Conservation (phyloP, 1,140 invertebrate species). For the Reticulitermes speratus region DNA sequence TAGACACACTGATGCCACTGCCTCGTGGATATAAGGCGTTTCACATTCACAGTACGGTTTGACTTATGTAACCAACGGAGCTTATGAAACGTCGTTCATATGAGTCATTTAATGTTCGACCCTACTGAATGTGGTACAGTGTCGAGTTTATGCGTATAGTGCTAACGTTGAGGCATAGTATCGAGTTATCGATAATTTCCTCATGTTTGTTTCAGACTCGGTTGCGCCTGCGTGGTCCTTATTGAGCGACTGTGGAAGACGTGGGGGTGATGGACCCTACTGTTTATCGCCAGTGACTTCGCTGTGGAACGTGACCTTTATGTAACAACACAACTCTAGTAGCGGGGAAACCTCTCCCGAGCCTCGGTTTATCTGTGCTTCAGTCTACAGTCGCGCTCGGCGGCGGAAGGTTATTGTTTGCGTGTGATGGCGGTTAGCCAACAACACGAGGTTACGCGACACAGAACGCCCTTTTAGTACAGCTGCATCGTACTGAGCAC, state of each 20-base stretch:
- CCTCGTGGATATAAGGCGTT: not conserved
- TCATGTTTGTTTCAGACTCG: not conserved
- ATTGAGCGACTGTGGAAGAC: not conserved
- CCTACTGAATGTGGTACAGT: not conserved
- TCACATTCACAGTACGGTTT: not conserved
- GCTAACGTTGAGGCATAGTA: not conserved
- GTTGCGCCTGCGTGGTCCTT: not conserved
- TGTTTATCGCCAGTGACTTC: not conserved
- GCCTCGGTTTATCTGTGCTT: not conserved
- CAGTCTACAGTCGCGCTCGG: not conserved
- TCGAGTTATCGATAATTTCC: not conserved
- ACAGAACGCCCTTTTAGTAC: constrained; percentile 40
- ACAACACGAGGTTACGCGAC: constrained; percentile 35
- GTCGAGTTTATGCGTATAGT: not conserved
- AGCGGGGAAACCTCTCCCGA: not conserved
- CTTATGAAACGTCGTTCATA: not conserved
- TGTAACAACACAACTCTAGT: not conserved
- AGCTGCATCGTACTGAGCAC: no score
- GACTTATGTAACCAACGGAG: not conserved
- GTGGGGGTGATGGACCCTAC: not conserved
- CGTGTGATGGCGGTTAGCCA: constrained; percentile 24
- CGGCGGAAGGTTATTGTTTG: not conserved
- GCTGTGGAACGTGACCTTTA: constrained; percentile 28
- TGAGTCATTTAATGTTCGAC: not conserved
- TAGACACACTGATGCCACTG: no score